phyloP scores from a whole-genome alignment of 2,888 invertebrate genomes.

The Lepetodrilus schrolli region DNA sequence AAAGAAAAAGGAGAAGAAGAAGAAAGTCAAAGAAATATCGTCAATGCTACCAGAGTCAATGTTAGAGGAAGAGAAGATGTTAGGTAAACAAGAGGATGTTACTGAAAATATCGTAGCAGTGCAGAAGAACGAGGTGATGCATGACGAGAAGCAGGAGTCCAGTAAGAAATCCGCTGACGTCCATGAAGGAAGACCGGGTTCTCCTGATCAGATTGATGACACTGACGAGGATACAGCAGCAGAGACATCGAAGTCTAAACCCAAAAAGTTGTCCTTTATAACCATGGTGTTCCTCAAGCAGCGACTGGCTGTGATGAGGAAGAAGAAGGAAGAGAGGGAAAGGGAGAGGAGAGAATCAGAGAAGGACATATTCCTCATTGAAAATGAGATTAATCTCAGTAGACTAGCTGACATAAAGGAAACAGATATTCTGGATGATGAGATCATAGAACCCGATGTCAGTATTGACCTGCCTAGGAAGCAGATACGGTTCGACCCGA shows the following conservation, averaged over 20 bases:
- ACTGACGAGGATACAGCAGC: neutral
- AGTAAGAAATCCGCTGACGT: neutral
- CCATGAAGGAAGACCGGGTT: neutral
- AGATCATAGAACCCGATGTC: constrained; percentile 51
- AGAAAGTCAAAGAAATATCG: constrained; percentile 25
- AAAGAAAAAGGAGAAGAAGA: constrained; percentile 28
- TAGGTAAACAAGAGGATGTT: neutral
- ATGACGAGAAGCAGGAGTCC: constrained; percentile 6
- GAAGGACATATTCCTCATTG: constrained; percentile 51
- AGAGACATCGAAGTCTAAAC: constrained; percentile 25
- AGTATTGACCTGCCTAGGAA: constrained; percentile 49
- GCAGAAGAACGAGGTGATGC: neutral
- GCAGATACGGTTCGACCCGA: constrained; percentile 54
- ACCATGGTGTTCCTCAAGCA: constrained; percentile 40
- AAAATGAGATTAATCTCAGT: constrained; percentile 63
- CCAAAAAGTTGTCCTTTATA: constrained; percentile 34
- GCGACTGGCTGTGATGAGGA: constrained; percentile 27
- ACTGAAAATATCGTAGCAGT: neutral
- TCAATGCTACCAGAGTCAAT: neutral
- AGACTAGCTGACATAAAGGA: constrained; percentile 55
- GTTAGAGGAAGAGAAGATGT: constrained; percentile 14
- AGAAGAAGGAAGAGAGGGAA: constrained; percentile 17
- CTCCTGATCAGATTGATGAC: neutral
- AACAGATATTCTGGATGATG: constrained; percentile 56
- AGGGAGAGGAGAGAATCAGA: constrained; percentile 31